Evolutionary conservation across 2,888 invertebrate species (phyloP).

Genomic region (Apodemia duryi): DNA sequence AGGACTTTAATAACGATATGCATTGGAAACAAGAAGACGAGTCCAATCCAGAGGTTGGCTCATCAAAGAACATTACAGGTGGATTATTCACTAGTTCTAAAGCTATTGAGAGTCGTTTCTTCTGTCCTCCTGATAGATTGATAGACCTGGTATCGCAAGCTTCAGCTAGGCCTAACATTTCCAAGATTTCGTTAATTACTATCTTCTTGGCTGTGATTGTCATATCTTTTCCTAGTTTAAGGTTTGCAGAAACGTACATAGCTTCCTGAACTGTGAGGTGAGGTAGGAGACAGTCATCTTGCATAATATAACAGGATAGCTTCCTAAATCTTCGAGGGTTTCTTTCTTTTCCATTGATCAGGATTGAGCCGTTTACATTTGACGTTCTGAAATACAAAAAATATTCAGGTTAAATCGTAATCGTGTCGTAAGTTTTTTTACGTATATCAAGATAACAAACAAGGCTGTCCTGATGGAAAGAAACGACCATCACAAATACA

Average conservation of each 20-base stretch:
- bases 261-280: conserved; percentile 95
- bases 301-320: conserved; percentile 98
- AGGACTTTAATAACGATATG: conserved; percentile 90
- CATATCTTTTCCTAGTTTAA: conserved; percentile 92
- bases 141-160: conserved; percentile 88
- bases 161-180: conserved; percentile 89
- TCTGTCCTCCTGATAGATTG: conserved; percentile 93
- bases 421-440: too few relatives aligned
- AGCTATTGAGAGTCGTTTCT: conserved; percentile 94
- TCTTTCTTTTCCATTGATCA: conserved; percentile 92
- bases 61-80: conserved; percentile 98
- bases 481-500: too few relatives aligned
- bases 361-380: conserved; percentile 90
- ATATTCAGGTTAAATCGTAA: neutral
- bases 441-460: too few relatives aligned
- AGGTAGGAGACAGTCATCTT: conserved; percentile 93
- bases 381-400: conserved; percentile 82
- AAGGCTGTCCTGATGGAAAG: too few relatives aligned
- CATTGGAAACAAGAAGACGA: conserved; percentile 97
- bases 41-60: conserved; percentile 95
- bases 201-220: conserved; percentile 85
- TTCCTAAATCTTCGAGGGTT: conserved; percentile 94
- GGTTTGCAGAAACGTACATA: conserved; percentile 95
- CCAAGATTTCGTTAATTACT: conserved; percentile 91
- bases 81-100: conserved; percentile 97